Evolutionary conservation across 2,888 invertebrate genomes (phyloP).

Genomic region (Nomada ruficornis): DNA sequence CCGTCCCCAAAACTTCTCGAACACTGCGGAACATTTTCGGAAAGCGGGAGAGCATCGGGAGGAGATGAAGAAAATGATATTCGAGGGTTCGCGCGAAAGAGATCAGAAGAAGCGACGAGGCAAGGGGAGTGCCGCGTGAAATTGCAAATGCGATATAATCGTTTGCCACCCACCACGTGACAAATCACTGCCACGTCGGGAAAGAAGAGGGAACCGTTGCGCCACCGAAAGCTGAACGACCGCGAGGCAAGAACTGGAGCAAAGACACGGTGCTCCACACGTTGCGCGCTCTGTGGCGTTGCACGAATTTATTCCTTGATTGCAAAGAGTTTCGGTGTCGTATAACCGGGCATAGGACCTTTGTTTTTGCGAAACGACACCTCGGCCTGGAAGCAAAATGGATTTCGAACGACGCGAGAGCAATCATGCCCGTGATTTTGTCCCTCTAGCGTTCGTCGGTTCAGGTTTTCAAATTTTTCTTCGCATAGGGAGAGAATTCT

Average conservation of each 20-base stretch:
- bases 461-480: not conserved
- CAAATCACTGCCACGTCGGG: constrained; percentile 79
- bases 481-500: constrained; percentile 4
- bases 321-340: constrained; percentile 30
- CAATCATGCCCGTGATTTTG: not conserved
- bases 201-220: constrained; percentile 72
- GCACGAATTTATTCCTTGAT: constrained; percentile 43
- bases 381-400: not conserved
- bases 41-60: constrained; percentile 13
- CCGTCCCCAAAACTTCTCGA: constrained; percentile 40
- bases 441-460: not conserved
- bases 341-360: not conserved
- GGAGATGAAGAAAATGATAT: constrained; percentile 3
- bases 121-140: constrained; percentile 77
- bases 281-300: not conserved
- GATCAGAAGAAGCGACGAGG: constrained; percentile 13
- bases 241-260: constrained; percentile 45
- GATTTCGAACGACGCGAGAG: not conserved
- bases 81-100: constrained; percentile 36
- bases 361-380: constrained; percentile 1
- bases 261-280: constrained; percentile 17
- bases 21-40: constrained; percentile 51
- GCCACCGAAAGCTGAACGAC: constrained; percentile 47
- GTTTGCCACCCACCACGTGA: constrained; percentile 83
- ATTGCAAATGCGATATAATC: constrained; percentile 83